phyloP scores from a whole-genome alignment of 64 coral and sea anemone species.

The Stylophora pistillata region DNA sequence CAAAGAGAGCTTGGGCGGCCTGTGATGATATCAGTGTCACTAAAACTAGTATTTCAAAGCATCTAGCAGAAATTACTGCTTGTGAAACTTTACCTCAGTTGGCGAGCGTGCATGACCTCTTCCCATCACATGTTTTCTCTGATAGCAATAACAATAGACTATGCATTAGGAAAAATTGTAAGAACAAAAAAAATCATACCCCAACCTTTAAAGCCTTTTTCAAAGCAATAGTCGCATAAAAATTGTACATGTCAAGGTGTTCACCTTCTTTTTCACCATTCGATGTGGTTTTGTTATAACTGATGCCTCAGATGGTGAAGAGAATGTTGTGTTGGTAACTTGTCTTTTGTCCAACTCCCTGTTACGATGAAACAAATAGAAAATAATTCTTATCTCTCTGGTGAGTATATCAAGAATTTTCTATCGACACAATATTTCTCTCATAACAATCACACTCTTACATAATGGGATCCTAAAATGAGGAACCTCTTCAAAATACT shows the following conservation, averaged over 20 bases:
- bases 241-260: background rate
- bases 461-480: background rate
- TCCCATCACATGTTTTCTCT: constrained; percentile 63
- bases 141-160: background rate
- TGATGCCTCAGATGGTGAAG: constrained; percentile 72
- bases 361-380: background rate
- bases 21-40: too few species aligned
- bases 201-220: too few species aligned
- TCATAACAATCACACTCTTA: too few species aligned
- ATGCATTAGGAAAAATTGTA: too few species aligned
- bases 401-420: too few species aligned
- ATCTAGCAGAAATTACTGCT: background rate
- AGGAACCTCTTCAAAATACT: background rate
- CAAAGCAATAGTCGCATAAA: too few species aligned
- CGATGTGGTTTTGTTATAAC: constrained; percentile 61
- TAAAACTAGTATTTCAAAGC: too few species aligned
- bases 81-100: background rate
- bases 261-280: constrained; percentile 71
- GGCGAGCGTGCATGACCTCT: constrained; percentile 14
- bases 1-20: too few species aligned
- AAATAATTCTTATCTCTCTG: background rate
- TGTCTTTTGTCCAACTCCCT: constrained; percentile 80
- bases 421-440: too few species aligned
- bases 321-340: constrained; percentile 52
- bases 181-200: too few species aligned